A percentile compares a stretch with the other conserved stretches of the same genome.
phyloP scores from a whole-genome alignment of 64 coral and sea anemone genomes.

The Stylophora pistillata region DNA sequence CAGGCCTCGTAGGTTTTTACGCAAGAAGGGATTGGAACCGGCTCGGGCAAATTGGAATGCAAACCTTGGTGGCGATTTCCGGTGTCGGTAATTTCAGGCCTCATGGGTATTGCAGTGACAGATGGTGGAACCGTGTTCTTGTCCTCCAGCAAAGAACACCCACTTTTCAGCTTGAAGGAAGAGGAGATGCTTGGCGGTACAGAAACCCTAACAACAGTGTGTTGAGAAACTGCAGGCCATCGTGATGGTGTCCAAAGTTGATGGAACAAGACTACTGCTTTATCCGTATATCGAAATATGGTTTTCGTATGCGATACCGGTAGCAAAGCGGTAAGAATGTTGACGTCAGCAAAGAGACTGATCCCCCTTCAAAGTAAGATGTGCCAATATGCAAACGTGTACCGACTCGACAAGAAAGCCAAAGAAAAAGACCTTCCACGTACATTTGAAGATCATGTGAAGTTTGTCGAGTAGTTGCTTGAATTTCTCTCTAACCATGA shows the following conservation, averaged over 20 bases:
- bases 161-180: slow-evolving; percentile 34
- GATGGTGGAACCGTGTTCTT: slow-evolving; percentile 44
- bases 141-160: slow-evolving; percentile 54
- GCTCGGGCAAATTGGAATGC: too few relatives aligned
- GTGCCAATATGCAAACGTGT: slow-evolving; percentile 65
- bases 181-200: background rate
- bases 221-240: slow-evolving; percentile 39
- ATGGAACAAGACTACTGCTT: slow-evolving; percentile 49
- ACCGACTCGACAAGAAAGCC: too few relatives aligned
- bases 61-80: too few relatives aligned
- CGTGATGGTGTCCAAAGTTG: slow-evolving; percentile 42
- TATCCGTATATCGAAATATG: slow-evolving; percentile 40
- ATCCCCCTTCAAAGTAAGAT: slow-evolving; percentile 55
- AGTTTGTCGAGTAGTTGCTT: slow-evolving; percentile 34
- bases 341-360: slow-evolving; percentile 67
- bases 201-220: background rate
- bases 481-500: slow-evolving; percentile 45
- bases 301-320: slow-evolving; percentile 66
- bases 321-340: slow-evolving; percentile 51
- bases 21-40: too few relatives aligned
- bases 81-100: slow-evolving; percentile 32
- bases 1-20: too few relatives aligned
- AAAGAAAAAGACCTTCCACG: slow-evolving; percentile 40
- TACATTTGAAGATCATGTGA: slow-evolving; percentile 68
- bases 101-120: slow-evolving; percentile 55